Base-by-base conservation (phyloP, 35 echinoderm and acorn worm species). In the Diadema setosum region DNA sequence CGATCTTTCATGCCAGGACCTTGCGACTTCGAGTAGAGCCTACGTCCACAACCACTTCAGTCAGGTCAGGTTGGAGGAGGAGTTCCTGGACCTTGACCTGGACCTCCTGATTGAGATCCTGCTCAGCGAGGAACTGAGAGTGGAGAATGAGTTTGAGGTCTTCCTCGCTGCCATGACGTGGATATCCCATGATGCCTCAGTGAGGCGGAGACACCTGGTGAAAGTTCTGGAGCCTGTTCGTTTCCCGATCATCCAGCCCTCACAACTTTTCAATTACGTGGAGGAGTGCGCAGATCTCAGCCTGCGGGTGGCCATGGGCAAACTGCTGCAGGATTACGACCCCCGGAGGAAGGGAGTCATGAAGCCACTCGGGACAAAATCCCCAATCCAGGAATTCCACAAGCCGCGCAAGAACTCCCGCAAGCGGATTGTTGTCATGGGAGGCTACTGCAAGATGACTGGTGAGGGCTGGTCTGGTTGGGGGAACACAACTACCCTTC, bases 101-200 rank as follows among this genome's bases (percentile, higher is more conserved):
- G 87, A 88, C 0, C 42, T 83, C 48, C 52, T 98, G 14, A 46
- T 91, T 24, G 50, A 87, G 4, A 32, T 98, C 2, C 39, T 94
- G 0, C 50, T 58, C 17, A 98, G 95, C 75, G 95, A 98, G 45
- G 65, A 88, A 39, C 34, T 98, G 31, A 46, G 78, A 58, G 86
- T 98, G 26, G 95, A 98, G 64, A 93, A 75, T 31, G 95, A 98
- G 70, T 91, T 94, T 82, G 92, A 98, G 76, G 91, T 98, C 20
- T 98, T 98, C 58, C 65, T 88, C 42, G 91, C 95, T 17, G 92
- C 82, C 4, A 45, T 98, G 42, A 39, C 75, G 2, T 98, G 95
- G 95, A 94, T 98, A 42, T 59, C 88, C 4, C 92, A 98, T 58
- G 58, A 93, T 41, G 73, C 88, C 3, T n/a, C 83, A 31, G 70